Base-by-base conservation (phyloP, 1,140 invertebrate genomes). In the Euura lappo region DNA sequence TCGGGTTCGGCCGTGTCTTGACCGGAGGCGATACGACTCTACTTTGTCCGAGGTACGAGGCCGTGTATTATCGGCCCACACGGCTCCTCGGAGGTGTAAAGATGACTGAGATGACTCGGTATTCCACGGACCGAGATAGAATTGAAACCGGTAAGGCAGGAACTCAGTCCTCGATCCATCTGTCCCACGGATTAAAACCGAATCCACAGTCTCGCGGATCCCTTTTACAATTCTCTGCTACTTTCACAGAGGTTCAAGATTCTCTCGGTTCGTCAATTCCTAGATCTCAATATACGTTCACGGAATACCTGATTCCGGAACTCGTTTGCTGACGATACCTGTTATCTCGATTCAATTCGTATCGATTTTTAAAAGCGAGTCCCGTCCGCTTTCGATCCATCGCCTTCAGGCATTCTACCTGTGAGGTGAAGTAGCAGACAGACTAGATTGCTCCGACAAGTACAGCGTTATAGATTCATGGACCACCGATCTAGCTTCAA, bases 61-160 rank as follows among this genome's bases (percentile, higher is more conserved):
- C 51, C 51, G 51, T 60, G 51, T 60, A 60, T 60, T 60, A 60
- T 60, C 51, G 51, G 51, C 51, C 51, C 51, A 60, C 51, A n/a
- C 51, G 51, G 51, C 10, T 60, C 13, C 51, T n/a, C 51, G 8
- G 51, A 60, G 51, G 51, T 60, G 51, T 60, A 60, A 60, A 60
- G 51, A 60, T 60, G 51, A 60, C 51, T 60, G 51, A 60, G 51
- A 60, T 60, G 51, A 60, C 51, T 8, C 51, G 8, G 10, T n/a
- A 8, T 60, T 60, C 51, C 51, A n/a, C 13, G 8, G 51, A 60
- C 51, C 13, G 8, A n/a, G 51, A 60, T n/a, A 60, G 51, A 60
- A 60, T 60, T 60, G 51, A 60, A 60, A 60, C 51, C 51, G 51
- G 51, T 60, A 60, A 8, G 51, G 0, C 28, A 28, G 28, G 28